Conservation (phyloP, 2,113 vertebrate genomes). For the Trogon melanurus region DNA sequence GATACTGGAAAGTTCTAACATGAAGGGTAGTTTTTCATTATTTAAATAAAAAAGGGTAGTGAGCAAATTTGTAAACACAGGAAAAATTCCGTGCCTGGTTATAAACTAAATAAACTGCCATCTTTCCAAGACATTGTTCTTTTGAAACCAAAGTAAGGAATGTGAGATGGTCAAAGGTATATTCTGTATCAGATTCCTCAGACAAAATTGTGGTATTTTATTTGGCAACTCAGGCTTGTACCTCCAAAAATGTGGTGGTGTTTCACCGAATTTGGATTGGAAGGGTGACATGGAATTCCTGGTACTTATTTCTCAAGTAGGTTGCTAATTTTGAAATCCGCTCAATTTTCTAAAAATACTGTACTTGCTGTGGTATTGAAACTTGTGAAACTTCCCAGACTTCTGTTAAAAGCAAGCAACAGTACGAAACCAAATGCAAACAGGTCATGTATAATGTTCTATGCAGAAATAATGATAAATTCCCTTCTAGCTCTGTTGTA, state of each 20-base stretch:
- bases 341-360: conserved; percentile 67
- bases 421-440: conserved; percentile 93
- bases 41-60: conserved; percentile 75
- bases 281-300: conserved; percentile 52
- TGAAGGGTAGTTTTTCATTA: conserved; percentile 87
- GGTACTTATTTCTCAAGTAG: conserved; percentile 54
- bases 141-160: conserved; percentile 80
- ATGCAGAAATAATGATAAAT: conserved; percentile 96
- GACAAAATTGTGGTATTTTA: conserved; percentile 61
- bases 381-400: conserved; percentile 74
- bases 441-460: conserved; percentile 88
- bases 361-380: conserved; percentile 65
- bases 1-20: conserved; percentile 85
- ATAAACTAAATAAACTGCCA: conserved; percentile 49
- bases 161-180: conserved; percentile 18
- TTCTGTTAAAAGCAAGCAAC: conserved; percentile 82
- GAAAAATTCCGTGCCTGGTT: conserved; percentile 76
- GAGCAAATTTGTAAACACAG: conserved; percentile 72
- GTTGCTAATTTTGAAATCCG: conserved; percentile 65
- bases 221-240: conserved; percentile 72
- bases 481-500: conserved; percentile 91
- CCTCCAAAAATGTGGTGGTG: conserved; percentile 50
- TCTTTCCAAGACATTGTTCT: conserved; percentile 55
- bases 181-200: conserved; percentile 64
- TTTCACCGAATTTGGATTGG: conserved; percentile 65